Conservation (phyloP, 1,140 invertebrate genomes). For the Drosophila neocordata region DNA sequence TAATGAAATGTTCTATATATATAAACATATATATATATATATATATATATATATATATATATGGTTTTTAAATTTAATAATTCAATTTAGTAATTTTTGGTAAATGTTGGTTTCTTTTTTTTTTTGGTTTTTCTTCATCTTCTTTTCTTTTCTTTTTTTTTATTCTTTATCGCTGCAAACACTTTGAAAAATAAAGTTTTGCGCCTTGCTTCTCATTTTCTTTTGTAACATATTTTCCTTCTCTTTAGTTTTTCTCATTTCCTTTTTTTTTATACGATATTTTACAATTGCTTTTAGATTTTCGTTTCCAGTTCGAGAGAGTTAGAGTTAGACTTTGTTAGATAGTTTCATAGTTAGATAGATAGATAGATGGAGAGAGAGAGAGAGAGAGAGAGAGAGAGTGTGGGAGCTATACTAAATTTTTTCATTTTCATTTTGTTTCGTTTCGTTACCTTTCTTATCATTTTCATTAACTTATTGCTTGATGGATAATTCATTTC, state of each 20-base stretch:
- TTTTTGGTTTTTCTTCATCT: constrained; percentile 4
- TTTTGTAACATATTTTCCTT: constrained; percentile 40
- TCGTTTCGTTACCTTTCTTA: background rate
- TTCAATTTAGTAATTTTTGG: constrained; percentile 3
- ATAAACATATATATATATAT: background rate
- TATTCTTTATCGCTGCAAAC: constrained; percentile 50
- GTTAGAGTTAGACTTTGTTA: constrained; percentile 35
- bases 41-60: constrained; percentile 33
- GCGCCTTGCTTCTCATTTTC: constrained; percentile 26
- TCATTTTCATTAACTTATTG: background rate
- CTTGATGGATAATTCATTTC: constrained; percentile 4
- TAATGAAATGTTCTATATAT: constrained; percentile 49
- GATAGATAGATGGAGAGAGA: background rate
- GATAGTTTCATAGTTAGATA: constrained; percentile 16
- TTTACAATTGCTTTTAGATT: constrained; percentile 73
- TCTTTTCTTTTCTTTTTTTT: background rate
- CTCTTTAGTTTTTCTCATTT: constrained; percentile 14
- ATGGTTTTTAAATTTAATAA: background rate
- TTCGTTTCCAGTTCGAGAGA: constrained; percentile 45
- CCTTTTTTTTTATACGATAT: constrained; percentile 55
- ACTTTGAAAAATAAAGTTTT: constrained; percentile 80
- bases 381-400: constrained; percentile 8
- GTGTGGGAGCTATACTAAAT: constrained; percentile 52
- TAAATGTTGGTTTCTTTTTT: constrained; percentile 14
- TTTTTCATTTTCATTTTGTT: constrained; percentile 15